Evolutionary conservation across 2,888 invertebrate genomes (phyloP).

Genomic region (Nemapogon koenigi): DNA sequence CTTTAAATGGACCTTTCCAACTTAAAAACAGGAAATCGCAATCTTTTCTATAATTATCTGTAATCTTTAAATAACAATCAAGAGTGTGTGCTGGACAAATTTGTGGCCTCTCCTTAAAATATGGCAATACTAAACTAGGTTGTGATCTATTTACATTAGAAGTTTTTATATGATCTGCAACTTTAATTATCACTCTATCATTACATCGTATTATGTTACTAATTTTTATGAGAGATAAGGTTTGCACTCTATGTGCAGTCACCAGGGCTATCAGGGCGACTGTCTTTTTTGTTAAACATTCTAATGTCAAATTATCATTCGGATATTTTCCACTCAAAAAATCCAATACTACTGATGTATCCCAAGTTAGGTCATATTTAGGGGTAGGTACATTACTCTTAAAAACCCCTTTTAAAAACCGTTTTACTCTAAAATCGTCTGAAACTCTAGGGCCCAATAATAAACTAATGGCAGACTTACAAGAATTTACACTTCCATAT

Average conservation of each 20-base stretch:
- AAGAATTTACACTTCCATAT: constrained; percentile 12
- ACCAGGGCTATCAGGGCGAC: constrained; percentile 7
- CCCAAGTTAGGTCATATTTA: constrained; percentile 9
- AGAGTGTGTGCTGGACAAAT: constrained; percentile 15
- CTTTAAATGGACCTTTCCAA: constrained; percentile 13
- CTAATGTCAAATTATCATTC: constrained; percentile 4
- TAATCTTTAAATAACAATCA: constrained; percentile 5
- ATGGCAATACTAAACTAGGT: constrained; percentile 7
- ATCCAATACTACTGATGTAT: constrained; percentile 3
- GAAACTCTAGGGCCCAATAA: constrained; percentile 3
- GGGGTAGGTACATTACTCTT: constrained; percentile 9
- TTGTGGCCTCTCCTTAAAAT: constrained; percentile 5
- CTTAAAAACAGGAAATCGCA: constrained; percentile 10
- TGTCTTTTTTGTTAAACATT: constrained; percentile 6
- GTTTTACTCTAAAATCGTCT: constrained; percentile 10
- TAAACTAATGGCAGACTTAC: constrained; percentile 6
- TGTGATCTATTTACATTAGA: constrained; percentile 9
- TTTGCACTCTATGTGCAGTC: constrained; percentile 10
- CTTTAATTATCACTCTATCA: constrained; percentile 6
- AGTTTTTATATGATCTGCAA: constrained; percentile 14
- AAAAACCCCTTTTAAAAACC: constrained; percentile 14
- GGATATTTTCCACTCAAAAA: background rate
- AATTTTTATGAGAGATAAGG: constrained; percentile 4
- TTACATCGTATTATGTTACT: constrained; percentile 1
- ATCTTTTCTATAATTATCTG: background rate